phyloP scores from a whole-genome alignment of 1,140 invertebrate genomes.

The Leptinotarsa defecta region DNA sequence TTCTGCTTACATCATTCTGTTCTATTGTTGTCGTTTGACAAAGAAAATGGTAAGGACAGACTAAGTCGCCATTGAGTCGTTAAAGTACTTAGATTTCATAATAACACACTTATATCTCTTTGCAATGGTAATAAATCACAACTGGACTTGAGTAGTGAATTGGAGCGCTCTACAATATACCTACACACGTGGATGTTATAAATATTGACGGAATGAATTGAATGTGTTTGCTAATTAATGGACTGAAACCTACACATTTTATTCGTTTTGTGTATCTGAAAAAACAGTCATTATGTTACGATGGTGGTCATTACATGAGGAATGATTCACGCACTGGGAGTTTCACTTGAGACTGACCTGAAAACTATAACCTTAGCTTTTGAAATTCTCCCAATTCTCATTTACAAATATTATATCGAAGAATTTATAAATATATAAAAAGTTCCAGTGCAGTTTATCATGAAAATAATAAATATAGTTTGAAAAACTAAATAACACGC shows the following conservation, averaged over 20 bases:
- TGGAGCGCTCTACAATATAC: neutral
- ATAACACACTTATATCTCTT: neutral
- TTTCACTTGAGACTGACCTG: no score
- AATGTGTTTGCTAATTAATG: neutral
- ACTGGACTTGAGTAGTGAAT: neutral
- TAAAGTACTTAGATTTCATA: neutral
- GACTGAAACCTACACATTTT: neutral
- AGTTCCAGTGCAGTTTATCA: no score
- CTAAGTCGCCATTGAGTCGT: neutral
- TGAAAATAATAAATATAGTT: no score
- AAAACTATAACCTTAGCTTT: no score
- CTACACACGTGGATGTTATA: neutral
- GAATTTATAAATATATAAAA: no score
- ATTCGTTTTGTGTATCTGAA: no score
- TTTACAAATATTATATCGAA: no score
- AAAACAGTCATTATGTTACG: no score
- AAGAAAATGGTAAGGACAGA: slow-evolving; percentile 1
- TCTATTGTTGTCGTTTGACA: neutral
- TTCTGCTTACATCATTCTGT: slow-evolving; percentile 5
- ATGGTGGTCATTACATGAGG: no score
- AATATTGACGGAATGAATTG: neutral
- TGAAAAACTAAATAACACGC: no score
- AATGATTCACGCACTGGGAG: no score
- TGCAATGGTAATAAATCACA: neutral
- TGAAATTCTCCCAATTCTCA: no score